These are phyloP conservation scores for Zalophus californianus DNA, from an alignment of 2,797 vertebrate species.

Conservation along the genomic window DNA sequence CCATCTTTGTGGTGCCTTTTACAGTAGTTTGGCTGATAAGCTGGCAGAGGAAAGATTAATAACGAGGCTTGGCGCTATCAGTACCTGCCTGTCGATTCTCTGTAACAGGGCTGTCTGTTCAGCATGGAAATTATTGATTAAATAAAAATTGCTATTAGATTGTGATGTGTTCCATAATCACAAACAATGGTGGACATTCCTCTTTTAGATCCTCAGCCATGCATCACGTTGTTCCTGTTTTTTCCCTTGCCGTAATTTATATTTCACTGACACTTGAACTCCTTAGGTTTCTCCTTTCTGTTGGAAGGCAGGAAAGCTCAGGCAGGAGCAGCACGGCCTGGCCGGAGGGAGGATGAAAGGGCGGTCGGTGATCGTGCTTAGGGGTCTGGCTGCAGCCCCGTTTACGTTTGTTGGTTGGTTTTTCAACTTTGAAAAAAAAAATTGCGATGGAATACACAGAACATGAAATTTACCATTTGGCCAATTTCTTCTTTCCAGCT, in stretches of 20 bases:
- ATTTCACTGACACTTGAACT: slow-evolving; percentile 89
- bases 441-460: background rate
- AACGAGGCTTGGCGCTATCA: slow-evolving; percentile 94
- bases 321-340: background rate
- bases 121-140: slow-evolving; percentile 99
- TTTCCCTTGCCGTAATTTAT: slow-evolving; percentile 92
- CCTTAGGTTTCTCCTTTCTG: slow-evolving; percentile 88
- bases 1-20: slow-evolving; percentile 94
- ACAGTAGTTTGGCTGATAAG: slow-evolving; percentile 95
- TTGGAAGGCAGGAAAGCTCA: slow-evolving; percentile 81
- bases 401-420: background rate
- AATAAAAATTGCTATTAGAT: slow-evolving; percentile 99
- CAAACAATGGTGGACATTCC: slow-evolving; percentile 90
- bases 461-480: background rate
- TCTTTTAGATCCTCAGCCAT: slow-evolving; percentile 92
- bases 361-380: background rate
- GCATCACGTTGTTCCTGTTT: slow-evolving; percentile 91
- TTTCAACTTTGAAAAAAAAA: background rate
- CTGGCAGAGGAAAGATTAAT: slow-evolving; percentile 97
- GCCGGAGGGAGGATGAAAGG: background rate
- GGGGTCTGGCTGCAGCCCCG: background rate
- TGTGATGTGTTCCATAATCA: slow-evolving; percentile 95
- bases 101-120: slow-evolving; percentile 95
- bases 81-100: slow-evolving; percentile 97
- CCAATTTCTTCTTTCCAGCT: background rate